Conservation (phyloP, 1,140 invertebrate species). For the Brachionus paranguensis region DNA sequence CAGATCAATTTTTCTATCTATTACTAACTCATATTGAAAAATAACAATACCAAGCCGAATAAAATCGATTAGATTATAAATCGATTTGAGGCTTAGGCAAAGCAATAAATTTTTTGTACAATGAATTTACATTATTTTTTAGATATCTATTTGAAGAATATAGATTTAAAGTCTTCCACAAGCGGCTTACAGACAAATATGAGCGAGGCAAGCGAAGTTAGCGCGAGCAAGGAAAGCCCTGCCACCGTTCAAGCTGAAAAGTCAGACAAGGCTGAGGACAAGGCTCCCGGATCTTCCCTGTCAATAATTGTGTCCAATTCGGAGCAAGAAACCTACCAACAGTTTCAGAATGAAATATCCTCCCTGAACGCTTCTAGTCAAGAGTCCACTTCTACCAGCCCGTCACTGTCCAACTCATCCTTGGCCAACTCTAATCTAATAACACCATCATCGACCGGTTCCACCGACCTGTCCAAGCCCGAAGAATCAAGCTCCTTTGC, state of each 20-base stretch:
- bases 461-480: neutral
- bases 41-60: neutral
- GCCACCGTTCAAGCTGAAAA: neutral
- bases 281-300: neutral
- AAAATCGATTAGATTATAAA: neutral
- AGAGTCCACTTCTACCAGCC: conserved; percentile 6
- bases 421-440: neutral
- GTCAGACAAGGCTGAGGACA: neutral
- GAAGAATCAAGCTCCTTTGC: neutral
- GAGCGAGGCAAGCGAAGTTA: neutral
- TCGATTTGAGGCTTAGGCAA: neutral
- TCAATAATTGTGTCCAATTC: neutral
- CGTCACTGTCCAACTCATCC: neutral
- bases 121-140: neutral
- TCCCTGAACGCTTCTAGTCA: neutral
- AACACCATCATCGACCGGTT: neutral
- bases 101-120: neutral
- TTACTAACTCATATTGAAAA: neutral
- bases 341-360: conserved; percentile 27
- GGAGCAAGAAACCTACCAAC: neutral
- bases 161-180: neutral
- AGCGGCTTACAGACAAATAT: neutral
- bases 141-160: neutral
- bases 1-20: neutral
- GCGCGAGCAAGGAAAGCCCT: neutral